A percentile compares a stretch with the other conserved stretches of the same genome.
Conservation (phyloP, 92 coral and sea anemone genomes). For the Siderastrea radians region DNA sequence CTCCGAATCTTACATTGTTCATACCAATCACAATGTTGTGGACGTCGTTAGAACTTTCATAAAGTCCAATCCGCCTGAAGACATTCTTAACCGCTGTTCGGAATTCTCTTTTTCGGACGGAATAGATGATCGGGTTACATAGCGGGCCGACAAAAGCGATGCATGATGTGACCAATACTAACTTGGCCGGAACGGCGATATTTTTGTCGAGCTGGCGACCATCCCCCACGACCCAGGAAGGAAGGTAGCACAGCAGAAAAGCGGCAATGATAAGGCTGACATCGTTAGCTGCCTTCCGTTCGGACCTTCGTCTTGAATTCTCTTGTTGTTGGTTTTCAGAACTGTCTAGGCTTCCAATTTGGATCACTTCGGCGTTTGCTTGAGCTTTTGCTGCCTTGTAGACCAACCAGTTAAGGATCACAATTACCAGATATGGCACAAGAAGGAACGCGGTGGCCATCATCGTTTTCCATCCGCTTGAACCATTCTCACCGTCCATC, state of each 20-base stretch:
- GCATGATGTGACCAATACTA: background rate
- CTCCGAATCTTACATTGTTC: too few relatives aligned
- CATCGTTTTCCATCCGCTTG: background rate
- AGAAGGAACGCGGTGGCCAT: background rate
- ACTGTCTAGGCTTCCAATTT: background rate
- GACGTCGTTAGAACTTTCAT: background rate
- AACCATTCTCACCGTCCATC: background rate
- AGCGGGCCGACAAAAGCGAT: background rate
- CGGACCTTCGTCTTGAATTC: background rate
- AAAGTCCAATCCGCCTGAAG: background rate
- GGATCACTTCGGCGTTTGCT: background rate
- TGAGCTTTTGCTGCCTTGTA: background rate
- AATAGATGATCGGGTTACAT: conserved; percentile 4
- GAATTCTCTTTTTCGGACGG: conserved; percentile 1
- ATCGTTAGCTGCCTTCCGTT: conserved; percentile 11
- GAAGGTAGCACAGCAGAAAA: background rate
- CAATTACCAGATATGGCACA: background rate
- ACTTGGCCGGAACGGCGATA: background rate
- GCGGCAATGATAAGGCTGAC: background rate
- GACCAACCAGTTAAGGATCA: background rate
- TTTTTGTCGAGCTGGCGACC: background rate
- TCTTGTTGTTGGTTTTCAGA: background rate
- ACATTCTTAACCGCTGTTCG: background rate
- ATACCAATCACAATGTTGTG: background rate
- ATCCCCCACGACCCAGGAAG: background rate